Conservation (phyloP, 2,113 vertebrate species). For the Nerophis ophidion region DNA sequence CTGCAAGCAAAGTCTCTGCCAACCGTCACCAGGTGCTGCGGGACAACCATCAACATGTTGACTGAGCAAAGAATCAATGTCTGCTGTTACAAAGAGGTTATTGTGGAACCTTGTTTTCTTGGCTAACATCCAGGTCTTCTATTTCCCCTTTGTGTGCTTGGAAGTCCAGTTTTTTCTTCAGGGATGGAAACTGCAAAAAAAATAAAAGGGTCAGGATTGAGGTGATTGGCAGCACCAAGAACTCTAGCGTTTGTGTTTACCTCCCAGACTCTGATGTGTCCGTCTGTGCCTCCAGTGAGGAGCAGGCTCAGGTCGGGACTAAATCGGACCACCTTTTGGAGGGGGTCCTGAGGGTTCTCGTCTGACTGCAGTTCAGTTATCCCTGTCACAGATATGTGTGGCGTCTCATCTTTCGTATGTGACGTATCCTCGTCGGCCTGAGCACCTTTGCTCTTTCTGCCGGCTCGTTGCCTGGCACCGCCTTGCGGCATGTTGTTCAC, state of each 20-base stretch:
- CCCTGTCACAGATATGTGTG: conserved; percentile 69
- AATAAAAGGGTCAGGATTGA: background rate
- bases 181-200: conserved; percentile 78
- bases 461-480: conserved; percentile 50
- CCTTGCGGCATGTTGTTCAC: conserved; percentile 36
- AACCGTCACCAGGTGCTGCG: conserved; percentile 81
- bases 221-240: too few relatives aligned
- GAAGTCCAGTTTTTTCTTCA: conserved; percentile 85
- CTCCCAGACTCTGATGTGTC: conserved; percentile 87
- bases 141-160: conserved; percentile 87
- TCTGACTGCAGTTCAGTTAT: conserved; percentile 80
- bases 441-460: conserved; percentile 42
- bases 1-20: conserved; percentile 86
- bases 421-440: conserved; percentile 16
- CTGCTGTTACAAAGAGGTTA: background rate
- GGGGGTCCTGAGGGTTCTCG: conserved; percentile 75
- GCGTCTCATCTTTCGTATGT: conserved; percentile 56
- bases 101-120: conserved; percentile 80
- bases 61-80: background rate
- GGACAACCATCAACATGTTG: background rate
- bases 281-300: conserved; percentile 84
- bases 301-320: conserved; percentile 77
- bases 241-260: conserved; percentile 46
- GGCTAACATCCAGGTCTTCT: conserved; percentile 83
- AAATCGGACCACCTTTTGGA: conserved; percentile 88